Conservation (phyloP, 1,140 invertebrate genomes). For the Bicyclus anynana region DNA sequence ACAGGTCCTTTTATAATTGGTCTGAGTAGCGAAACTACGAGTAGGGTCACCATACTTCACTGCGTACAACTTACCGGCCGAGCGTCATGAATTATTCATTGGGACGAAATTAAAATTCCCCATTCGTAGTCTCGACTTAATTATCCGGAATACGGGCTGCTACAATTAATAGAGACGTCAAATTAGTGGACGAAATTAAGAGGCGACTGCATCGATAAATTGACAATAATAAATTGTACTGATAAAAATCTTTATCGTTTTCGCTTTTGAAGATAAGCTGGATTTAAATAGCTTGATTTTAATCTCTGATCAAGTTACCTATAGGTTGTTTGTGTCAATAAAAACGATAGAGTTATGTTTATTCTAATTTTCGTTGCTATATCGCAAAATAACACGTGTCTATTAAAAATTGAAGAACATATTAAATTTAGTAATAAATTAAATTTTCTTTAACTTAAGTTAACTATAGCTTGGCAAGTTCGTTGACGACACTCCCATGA, state of each 20-base stretch:
- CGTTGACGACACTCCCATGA: too few species aligned
- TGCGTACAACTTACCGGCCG: not conserved
- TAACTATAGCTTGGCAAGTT: too few species aligned
- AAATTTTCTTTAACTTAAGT: too few species aligned
- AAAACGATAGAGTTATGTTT: too few species aligned
- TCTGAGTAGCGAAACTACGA: too few species aligned
- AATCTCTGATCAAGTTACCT: too few species aligned
- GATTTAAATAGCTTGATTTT: not conserved
- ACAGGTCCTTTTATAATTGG: too few species aligned
- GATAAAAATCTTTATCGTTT: not conserved
- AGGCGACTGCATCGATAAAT: not conserved
- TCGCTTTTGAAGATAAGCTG: not conserved
- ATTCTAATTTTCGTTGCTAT: too few species aligned
- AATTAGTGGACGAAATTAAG: constrained; percentile 6
- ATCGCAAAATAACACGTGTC: too few species aligned
- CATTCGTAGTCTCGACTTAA: constrained; percentile 6
- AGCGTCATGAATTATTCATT: constrained; percentile 14
- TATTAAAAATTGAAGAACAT: too few species aligned
- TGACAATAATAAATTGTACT: not conserved
- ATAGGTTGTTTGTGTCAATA: too few species aligned
- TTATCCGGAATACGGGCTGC: constrained; percentile 8
- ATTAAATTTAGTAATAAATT: too few species aligned
- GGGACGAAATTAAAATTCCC: not conserved
- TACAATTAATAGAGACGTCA: constrained; percentile 4
- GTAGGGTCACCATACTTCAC: constrained; percentile 21